Evolutionary conservation across 2,113 vertebrate genomes (phyloP).

Genomic region (Rhodinocichla rosea): DNA sequence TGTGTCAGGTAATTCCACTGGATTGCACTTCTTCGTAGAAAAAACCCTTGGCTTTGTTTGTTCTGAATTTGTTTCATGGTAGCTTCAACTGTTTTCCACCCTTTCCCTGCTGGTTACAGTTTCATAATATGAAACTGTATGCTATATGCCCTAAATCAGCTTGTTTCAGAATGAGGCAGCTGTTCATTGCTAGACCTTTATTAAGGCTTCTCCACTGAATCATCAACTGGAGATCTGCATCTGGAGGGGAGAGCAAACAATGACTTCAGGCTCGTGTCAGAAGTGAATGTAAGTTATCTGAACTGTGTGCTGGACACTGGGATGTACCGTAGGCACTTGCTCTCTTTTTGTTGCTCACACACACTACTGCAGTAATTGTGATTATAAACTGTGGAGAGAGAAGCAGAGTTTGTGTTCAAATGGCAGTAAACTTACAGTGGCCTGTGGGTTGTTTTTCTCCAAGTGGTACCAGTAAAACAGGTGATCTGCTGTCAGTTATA

Average conservation of each 20-base stretch:
- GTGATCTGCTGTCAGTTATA: background rate
- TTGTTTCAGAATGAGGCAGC: background rate
- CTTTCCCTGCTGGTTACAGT: background rate
- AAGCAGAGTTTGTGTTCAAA: background rate
- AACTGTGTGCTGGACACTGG: background rate
- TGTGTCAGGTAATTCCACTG: background rate
- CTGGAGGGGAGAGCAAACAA: background rate
- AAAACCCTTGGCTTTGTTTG: background rate
- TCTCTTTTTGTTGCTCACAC: background rate
- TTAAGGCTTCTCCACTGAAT: background rate
- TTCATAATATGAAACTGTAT: background rate
- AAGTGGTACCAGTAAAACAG: background rate
- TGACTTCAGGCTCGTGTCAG: background rate
- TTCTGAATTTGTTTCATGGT: background rate
- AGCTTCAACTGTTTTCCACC: background rate
- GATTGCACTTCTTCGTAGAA: background rate
- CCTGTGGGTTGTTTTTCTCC: background rate
- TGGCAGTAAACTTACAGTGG: background rate
- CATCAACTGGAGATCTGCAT: background rate
- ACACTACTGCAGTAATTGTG: background rate
- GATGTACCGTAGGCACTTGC: background rate
- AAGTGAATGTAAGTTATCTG: background rate
- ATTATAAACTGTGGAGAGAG: background rate
- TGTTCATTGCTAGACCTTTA: background rate
- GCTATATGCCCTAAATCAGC: background rate